phyloP scores from a whole-genome alignment of 1,140 invertebrate species.

The Pteromalus puparum region DNA sequence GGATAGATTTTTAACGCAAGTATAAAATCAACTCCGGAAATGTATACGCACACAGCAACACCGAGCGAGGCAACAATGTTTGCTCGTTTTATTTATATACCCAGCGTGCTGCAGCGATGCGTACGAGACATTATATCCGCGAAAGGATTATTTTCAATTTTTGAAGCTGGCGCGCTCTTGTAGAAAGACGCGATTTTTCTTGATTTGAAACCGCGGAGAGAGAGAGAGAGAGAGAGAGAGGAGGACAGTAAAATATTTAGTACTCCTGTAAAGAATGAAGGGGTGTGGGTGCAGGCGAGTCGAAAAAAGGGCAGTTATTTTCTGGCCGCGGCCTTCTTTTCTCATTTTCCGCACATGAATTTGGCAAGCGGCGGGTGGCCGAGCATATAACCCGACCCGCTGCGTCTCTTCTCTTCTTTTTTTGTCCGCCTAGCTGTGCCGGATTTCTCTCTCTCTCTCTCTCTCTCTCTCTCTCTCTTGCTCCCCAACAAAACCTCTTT shows the following conservation, averaged over 20 bases:
- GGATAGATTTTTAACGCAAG: neutral
- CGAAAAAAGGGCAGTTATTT: constrained; percentile 10
- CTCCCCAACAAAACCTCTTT: neutral
- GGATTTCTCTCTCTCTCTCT: neutral
- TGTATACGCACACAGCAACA: neutral
- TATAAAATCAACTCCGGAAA: neutral
- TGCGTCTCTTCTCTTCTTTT: neutral
- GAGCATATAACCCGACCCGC: neutral
- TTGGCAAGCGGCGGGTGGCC: constrained; percentile 9
- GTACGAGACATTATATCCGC: neutral
- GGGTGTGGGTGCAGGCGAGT: neutral
- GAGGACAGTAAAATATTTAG: constrained; percentile 24
- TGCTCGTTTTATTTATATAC: neutral
- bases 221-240: neutral
- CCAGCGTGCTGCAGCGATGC: neutral
- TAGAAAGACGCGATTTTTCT: neutral
- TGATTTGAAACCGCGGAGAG: neutral
- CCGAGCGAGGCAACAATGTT: neutral
- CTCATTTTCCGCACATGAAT: constrained; percentile 32
- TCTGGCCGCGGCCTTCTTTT: constrained; percentile 26
- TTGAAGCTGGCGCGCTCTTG: neutral
- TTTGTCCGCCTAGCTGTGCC: neutral
- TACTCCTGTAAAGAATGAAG: constrained; percentile 20
- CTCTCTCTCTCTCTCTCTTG: no score
- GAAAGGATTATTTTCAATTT: neutral